Base-by-base conservation (phyloP, 2,797 vertebrate genomes). In the Neosilurus mollespiculum region DNA sequence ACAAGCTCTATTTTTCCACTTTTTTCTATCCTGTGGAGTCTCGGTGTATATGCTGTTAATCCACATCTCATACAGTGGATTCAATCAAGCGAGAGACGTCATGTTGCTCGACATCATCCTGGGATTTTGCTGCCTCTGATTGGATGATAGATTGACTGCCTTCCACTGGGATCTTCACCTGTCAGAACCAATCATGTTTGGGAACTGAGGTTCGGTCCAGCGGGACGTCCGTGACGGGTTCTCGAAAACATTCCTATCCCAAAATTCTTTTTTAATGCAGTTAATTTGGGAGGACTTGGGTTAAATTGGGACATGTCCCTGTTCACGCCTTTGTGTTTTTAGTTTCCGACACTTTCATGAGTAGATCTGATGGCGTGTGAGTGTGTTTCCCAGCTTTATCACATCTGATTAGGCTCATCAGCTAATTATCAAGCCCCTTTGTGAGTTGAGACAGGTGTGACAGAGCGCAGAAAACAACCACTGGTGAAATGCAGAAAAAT, bases 181-280 rank as follows among this genome's bases (percentile, higher is more conserved):
- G 90, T 92, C 89, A 43, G 64, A 89, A 86, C 86, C 81, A 15
- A 90, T 91, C 70, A 75, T 15, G 81, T 86, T n/a, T 20, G 49
- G 4, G 67, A 75, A 34, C 85, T 85, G 61, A 84, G 84, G 70
- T 37, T 79, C 43, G 53, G 78, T 87, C 76, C 85, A 78, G 66
- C 34, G 82, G 72, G 80, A 84, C 43, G 67, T 86, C 62, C 51
- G 81, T 53, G 73, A 16, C 15, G 3, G 72, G 64, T 15, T 53
- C 51, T 58, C 43, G 15, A 66, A 70, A 58, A n/a, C 69, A 73
- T 51, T 62, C 61, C 72, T 58, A 54, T 73, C 80, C 76, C 72
- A 34, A 58, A 37, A 67, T 66, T 71, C 61, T 76, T 51, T 62
- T 77, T 34, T 49, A 16, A 66, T 7, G 12, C 12, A 66, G 64